A percentile compares a stretch with the other conserved stretches of the same genome.
These are phyloP conservation scores for Choristoneura fumiferana DNA, from an alignment of 1,140 invertebrate genomes.

Conservation along the genomic window DNA sequence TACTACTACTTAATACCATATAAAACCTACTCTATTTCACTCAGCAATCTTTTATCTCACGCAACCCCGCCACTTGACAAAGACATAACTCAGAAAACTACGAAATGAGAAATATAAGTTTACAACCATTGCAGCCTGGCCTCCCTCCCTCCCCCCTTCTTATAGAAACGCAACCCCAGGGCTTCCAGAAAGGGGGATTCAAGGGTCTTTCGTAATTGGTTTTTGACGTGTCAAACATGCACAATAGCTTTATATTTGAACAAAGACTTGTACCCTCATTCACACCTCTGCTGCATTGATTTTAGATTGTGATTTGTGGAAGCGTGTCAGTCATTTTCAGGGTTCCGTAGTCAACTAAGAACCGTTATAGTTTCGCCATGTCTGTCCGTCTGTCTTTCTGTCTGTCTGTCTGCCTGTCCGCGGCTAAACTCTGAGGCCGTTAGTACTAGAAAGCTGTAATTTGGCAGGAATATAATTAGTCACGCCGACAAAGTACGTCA, in stretches of 20 bases:
- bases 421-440: too few species aligned
- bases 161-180: neutral
- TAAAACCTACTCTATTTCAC: neutral
- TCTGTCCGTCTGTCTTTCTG: too few species aligned
- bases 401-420: too few species aligned
- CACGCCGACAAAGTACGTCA: too few species aligned
- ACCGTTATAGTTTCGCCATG: too few species aligned
- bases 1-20: too few species aligned
- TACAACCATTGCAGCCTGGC: neutral
- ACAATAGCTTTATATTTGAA: constrained; percentile 47
- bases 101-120: neutral
- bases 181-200: neutral
- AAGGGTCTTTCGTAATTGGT: constrained; percentile 3
- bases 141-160: neutral
- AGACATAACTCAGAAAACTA: constrained; percentile 11
- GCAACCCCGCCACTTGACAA: constrained; percentile 4
- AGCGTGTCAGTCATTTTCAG: constrained; percentile 24
- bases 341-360: too few species aligned
- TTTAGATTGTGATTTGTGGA: constrained; percentile 19
- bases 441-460: too few species aligned
- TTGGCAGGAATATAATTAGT: too few species aligned
- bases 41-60: neutral
- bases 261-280: constrained; percentile 48
- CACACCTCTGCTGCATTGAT: constrained; percentile 47
- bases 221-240: constrained; percentile 41